Conservation (phyloP, 2,797 vertebrate genomes). For the Chaetophractus vellerosus region DNA sequence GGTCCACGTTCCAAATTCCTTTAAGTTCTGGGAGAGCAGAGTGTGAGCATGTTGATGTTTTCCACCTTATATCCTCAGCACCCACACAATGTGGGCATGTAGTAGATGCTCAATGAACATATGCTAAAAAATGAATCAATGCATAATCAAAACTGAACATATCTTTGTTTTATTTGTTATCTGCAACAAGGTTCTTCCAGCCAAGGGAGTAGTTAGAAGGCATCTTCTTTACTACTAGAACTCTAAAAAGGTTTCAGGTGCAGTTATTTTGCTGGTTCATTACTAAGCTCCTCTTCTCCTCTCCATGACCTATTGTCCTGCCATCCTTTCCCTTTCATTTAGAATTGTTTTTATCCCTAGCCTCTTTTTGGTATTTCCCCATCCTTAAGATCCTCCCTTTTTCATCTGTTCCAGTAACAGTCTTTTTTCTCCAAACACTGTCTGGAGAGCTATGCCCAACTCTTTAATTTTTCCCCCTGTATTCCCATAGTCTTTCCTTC, state of each 20-base stretch:
- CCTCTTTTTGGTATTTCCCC: neutral
- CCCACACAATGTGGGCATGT: neutral
- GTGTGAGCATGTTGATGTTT: neutral
- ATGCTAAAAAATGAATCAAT: neutral
- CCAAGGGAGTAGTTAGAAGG: neutral
- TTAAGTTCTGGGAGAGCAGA: neutral
- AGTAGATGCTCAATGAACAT: neutral
- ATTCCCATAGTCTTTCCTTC: neutral
- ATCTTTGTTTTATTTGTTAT: neutral
- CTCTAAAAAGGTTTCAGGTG: neutral
- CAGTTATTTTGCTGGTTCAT: neutral
- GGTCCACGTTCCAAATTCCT: neutral
- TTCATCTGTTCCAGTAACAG: neutral
- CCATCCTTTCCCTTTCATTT: slow-evolving; percentile 8
- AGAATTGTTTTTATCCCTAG: neutral
- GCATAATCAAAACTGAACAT: neutral
- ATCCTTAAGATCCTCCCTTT: neutral
- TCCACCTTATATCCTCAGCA: neutral
- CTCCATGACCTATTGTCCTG: slow-evolving; percentile 1
- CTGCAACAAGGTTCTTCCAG: neutral
- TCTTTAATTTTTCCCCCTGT: neutral
- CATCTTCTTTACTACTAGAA: neutral
- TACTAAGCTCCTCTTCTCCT: neutral
- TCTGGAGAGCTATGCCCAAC: neutral
- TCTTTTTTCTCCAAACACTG: neutral